Base-by-base conservation (phyloP, 2,888 invertebrate genomes). In the Xylocampa areola region DNA sequence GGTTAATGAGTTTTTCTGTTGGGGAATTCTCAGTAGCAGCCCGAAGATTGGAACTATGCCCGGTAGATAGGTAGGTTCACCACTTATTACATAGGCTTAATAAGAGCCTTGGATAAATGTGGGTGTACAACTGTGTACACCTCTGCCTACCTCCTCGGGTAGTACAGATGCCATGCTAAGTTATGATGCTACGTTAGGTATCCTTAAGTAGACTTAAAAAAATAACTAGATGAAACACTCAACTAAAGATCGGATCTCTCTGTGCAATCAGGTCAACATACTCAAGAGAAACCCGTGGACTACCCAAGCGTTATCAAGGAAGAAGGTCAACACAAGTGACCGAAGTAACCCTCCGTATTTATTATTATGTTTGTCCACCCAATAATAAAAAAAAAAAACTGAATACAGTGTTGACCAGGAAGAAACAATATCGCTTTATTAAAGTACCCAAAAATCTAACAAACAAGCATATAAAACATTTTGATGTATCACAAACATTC, bases 381-480 rank as follows among this genome's bases (percentile, higher is more conserved):
- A 4, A 14, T 48, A 39, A 16, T 5, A 13, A 48, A 43, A 52
- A 44, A 23, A 60, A 0, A n/a, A 33, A 30, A 37, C 25, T 8
- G 25, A n/a, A n/a, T n/a, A n/a, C n/a, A 50, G 14, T 25, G 6
- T 30, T 23, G 10, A 27, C 27, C 40, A 27, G 13, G 2, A n/a
- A 39, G 32, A 14, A 55, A 41, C 13, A 29, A 33, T 32, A 27
- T 10, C 23, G 7, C n/a, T 37, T 36, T 40, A 62, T 48, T 36
- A 54, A 40, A 44, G 27, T 13, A 16, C 45, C n/a, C 25, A 41
- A 36, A 61, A 66, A 37, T 27, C 48, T 19, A 40, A 64, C 50
- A 75, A 75, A 76, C 73, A 78, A 77, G 57, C 41, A 54, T 44
- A 80, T 77, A 80, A 77, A 76, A 76, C 74, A 79, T 72, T 80